These are phyloP conservation scores for Cyprinella venusta DNA, from an alignment of 2,797 vertebrate genomes.

Conservation along the genomic window DNA sequence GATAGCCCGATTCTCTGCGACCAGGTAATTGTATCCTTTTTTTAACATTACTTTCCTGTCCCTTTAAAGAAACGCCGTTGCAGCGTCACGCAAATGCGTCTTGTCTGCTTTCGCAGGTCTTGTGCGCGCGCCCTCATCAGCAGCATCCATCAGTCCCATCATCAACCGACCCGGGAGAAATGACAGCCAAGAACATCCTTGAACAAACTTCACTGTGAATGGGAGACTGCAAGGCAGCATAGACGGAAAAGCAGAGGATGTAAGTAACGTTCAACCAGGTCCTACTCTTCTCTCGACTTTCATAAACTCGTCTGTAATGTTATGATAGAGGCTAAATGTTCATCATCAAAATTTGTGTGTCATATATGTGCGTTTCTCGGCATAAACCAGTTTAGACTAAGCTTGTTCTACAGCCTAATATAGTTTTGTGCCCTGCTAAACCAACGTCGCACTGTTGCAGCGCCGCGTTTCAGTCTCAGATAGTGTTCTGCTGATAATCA, in stretches of 20 bases:
- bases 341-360: background rate
- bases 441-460: slow-evolving; percentile 13
- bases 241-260: slow-evolving; percentile 3
- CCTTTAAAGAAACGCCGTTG: slow-evolving; percentile 77
- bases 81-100: slow-evolving; percentile 71
- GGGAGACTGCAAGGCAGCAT: background rate
- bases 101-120: slow-evolving; percentile 61
- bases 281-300: background rate
- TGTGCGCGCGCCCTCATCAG: slow-evolving; percentile 66
- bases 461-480: background rate
- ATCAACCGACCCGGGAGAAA: slow-evolving; percentile 56
- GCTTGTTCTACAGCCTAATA: background rate
- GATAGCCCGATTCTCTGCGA: background rate
- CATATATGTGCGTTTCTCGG: background rate
- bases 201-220: slow-evolving; percentile 30
- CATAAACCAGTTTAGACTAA: background rate
- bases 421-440: background rate
- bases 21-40: background rate
- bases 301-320: background rate
- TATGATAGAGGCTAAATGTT: background rate
- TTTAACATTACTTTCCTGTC: slow-evolving; percentile 58
- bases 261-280: background rate
- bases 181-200: slow-evolving; percentile 58
- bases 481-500: background rate
- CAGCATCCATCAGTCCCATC: slow-evolving; percentile 40